Conservation (phyloP, 1,140 invertebrate species). For the Brachionus calyciflorus region DNA sequence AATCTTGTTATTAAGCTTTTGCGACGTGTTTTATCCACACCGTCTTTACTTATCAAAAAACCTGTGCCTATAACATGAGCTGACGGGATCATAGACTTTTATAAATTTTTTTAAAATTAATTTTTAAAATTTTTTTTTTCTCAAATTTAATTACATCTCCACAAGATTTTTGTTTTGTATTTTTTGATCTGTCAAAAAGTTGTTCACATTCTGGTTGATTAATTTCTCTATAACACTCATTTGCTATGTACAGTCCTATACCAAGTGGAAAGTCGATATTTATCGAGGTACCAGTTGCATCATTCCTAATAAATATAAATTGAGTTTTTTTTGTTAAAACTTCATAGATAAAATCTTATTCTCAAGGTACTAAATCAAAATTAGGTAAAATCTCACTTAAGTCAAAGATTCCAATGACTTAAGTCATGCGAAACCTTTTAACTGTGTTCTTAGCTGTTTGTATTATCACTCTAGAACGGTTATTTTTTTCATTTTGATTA, state of each 20-base stretch:
- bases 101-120: not conserved
- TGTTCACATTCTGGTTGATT: constrained; percentile 26
- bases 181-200: constrained; percentile 2
- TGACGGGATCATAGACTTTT: constrained; percentile 37
- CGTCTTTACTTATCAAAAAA: constrained; percentile 37
- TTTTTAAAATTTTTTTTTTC: not conserved
- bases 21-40: constrained; percentile 22
- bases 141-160: constrained; percentile 19
- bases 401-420: no score
- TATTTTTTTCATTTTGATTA: no score
- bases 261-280: constrained; percentile 35
- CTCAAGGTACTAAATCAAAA: no score
- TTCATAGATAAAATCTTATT: no score
- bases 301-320: no score
- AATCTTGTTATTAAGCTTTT: constrained; percentile 39
- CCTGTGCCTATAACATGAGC: constrained; percentile 42
- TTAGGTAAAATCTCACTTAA: no score
- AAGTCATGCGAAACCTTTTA: no score
- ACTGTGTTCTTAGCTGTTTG: no score
- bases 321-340: no score
- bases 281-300: constrained; percentile 31
- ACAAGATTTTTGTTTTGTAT: constrained; percentile 5
- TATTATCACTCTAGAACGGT: no score
- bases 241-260: constrained; percentile 36
- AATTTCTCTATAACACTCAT: constrained; percentile 30